Conservation (phyloP, 2,113 vertebrate species). For the Ginglymostoma cirratum region DNA sequence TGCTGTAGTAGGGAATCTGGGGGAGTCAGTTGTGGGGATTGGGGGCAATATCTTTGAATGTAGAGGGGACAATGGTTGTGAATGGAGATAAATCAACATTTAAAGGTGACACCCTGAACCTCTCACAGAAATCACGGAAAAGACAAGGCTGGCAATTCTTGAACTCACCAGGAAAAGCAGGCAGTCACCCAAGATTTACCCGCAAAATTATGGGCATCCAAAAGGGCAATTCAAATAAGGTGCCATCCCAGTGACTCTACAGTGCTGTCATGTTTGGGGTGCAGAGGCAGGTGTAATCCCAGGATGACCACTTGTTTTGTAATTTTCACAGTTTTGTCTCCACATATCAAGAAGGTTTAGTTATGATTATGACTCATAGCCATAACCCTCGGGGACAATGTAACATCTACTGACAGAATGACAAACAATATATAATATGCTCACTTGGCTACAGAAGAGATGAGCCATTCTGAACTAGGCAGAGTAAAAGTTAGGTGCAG, state of each 20-base stretch:
- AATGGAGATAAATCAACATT: too few species aligned
- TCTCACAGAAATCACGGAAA: background rate
- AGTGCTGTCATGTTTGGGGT: background rate
- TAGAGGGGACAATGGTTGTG: too few species aligned
- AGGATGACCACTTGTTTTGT: background rate
- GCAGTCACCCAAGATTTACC: background rate
- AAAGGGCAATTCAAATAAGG: background rate
- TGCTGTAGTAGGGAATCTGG: too few species aligned
- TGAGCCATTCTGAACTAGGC: background rate
- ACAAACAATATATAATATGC: background rate
- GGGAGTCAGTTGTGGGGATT: too few species aligned
- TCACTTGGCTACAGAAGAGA: background rate
- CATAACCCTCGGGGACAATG: background rate
- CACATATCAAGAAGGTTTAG: background rate
- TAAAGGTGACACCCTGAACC: background rate
- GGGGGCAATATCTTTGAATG: too few species aligned
- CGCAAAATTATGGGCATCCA: background rate
- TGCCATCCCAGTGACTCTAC: background rate
- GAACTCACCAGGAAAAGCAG: background rate
- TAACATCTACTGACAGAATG: background rate
- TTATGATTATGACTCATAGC: background rate
- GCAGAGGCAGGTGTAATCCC: background rate
- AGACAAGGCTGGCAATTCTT: background rate
- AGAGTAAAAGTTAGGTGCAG: background rate
- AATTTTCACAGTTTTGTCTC: background rate